Evolutionary conservation across 2,797 vertebrate species (phyloP).

Genomic region (Mormyrus hasselquistii): DNA sequence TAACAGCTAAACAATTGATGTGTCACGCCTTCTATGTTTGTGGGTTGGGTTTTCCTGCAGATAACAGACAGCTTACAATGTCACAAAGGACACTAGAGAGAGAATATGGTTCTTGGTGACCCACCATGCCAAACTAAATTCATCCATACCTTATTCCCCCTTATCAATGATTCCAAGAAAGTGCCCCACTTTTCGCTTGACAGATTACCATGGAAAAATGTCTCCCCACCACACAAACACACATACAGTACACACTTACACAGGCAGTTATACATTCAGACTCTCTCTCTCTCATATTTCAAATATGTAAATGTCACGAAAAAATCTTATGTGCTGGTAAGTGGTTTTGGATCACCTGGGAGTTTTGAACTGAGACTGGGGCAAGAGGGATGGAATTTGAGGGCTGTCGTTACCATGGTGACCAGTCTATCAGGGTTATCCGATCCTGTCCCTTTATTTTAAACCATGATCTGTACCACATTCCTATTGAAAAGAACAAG

Average conservation of each 20-base stretch:
- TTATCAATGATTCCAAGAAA: neutral
- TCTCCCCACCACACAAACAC: neutral
- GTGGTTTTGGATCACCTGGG: neutral
- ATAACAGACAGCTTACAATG: neutral
- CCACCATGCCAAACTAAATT: neutral
- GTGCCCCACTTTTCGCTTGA: neutral
- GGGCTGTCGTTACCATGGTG: neutral
- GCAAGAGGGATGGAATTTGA: neutral
- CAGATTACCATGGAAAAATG: neutral
- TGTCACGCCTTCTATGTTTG: neutral
- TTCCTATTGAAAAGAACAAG: neutral
- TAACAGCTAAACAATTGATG: neutral
- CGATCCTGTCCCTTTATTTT: neutral
- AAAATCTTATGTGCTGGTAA: neutral
- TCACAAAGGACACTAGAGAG: neutral
- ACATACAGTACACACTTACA: neutral
- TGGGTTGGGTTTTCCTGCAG: neutral
- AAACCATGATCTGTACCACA: neutral
- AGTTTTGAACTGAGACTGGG: neutral
- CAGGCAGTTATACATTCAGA: neutral
- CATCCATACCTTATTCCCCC: neutral
- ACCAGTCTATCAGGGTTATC: neutral
- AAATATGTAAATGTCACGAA: neutral
- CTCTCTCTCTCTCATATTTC: neutral
- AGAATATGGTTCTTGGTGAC: neutral